Conservation (phyloP, 2,797 vertebrate genomes). For the Spheniscus humboldti region DNA sequence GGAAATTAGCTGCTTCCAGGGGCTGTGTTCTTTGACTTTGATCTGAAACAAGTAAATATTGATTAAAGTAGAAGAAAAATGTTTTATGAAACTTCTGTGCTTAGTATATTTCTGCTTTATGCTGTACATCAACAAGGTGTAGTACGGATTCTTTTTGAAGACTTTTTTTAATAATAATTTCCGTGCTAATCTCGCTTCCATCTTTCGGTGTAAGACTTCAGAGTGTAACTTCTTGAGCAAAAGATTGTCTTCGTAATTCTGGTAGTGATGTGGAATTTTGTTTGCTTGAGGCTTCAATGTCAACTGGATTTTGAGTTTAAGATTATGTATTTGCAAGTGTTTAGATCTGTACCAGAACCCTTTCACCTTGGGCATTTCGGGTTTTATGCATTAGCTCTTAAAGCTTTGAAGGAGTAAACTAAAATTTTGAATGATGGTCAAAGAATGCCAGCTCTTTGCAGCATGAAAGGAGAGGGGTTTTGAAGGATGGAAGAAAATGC, state of each 20-base stretch:
- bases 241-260: not conserved
- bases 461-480: not conserved
- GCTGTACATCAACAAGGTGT: not conserved
- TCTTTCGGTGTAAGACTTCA: not conserved
- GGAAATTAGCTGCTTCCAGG: not conserved
- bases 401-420: not conserved
- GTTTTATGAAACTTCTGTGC: not conserved
- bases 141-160: not conserved
- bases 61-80: not conserved
- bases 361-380: not conserved
- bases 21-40: not conserved
- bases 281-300: not conserved
- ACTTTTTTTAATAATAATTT: not conserved
- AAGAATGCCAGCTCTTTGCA: not conserved
- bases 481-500: not conserved
- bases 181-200: not conserved
- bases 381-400: not conserved
- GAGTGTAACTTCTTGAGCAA: not conserved
- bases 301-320: not conserved
- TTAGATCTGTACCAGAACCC: not conserved
- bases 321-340: not conserved
- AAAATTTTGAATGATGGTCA: not conserved
- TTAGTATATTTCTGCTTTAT: not conserved
- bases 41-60: not conserved
- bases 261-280: not conserved